These are phyloP conservation scores for Conus ventricosus DNA, from an alignment of 1,140 invertebrate genomes.

Conservation along the genomic window DNA sequence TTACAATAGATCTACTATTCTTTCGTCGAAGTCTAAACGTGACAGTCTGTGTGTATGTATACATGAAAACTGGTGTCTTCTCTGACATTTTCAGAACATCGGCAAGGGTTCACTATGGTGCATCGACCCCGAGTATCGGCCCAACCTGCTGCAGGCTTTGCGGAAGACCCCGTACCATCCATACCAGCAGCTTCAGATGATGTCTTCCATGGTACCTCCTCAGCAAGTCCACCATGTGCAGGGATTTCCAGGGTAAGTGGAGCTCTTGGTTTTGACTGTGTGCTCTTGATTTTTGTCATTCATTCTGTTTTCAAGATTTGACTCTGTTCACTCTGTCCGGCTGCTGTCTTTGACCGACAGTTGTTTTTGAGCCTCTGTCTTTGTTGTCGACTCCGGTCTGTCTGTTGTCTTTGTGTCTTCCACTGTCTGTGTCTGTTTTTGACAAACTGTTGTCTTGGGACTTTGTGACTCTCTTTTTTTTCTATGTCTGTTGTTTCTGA, in stretches of 20 bases:
- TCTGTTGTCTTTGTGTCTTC: no score
- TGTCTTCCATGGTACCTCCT: slow-evolving; percentile 68
- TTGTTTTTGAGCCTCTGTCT: neutral
- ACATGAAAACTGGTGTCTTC: no score
- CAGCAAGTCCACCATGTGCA: slow-evolving; percentile 56
- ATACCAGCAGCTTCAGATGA: slow-evolving; percentile 77
- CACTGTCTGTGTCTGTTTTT: no score
- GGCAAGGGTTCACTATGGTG: slow-evolving; percentile 97
- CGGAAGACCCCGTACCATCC: slow-evolving; percentile 89
- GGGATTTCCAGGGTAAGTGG: slow-evolving; percentile 42
- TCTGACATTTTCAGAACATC: slow-evolving; percentile 81
- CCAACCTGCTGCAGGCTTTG: slow-evolving; percentile 89
- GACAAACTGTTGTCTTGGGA: no score
- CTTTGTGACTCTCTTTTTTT: no score
- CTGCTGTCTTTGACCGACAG: neutral
- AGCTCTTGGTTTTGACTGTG: neutral
- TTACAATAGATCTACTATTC: no score
- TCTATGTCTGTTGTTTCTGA: no score
- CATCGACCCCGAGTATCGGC: slow-evolving; percentile 91
- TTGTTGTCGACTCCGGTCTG: no score
- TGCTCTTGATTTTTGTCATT: no score
- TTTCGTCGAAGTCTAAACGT: no score
- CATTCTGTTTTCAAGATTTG: neutral
- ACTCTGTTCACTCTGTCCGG: neutral
- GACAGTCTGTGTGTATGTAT: no score